Evolutionary conservation across 2,888 invertebrate species (phyloP).

Genomic region (Lagria hirta): DNA sequence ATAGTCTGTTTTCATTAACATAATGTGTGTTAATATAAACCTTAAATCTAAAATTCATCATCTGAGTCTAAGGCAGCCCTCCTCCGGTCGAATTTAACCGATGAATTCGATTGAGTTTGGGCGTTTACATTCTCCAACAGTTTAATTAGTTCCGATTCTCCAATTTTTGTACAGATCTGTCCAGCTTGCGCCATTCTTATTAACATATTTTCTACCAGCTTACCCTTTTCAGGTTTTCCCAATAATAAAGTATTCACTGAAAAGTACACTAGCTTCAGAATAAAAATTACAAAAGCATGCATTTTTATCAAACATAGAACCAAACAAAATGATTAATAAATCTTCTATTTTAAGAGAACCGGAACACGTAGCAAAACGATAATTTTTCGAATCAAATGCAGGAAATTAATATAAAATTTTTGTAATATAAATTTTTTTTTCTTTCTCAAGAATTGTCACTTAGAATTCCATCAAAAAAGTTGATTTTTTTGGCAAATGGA

Average conservation of each 20-base stretch:
- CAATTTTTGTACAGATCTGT: constrained; percentile 80
- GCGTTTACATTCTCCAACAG: constrained; percentile 84
- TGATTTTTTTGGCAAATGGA: too few species aligned
- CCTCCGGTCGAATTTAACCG: constrained; percentile 89
- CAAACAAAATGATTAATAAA: too few species aligned
- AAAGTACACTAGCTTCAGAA: constrained; percentile 2
- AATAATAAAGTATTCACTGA: constrained; percentile 22
- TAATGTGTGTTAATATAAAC: too few species aligned
- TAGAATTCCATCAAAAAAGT: too few species aligned
- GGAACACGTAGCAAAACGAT: too few species aligned
- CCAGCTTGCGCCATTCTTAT: constrained; percentile 92
- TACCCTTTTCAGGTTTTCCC: constrained; percentile 82
- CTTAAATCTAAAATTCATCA: constrained; percentile 62
- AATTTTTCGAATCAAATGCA: constrained; percentile 1
- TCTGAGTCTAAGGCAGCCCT: constrained; percentile 86
- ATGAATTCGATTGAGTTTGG: constrained; percentile 73
- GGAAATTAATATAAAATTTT: constrained; percentile 1
- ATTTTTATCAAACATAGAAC: too few species aligned
- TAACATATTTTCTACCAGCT: constrained; percentile 92
- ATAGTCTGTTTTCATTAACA: constrained; percentile 11
- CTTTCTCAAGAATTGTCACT: too few species aligned
- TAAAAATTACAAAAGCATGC: neutral
- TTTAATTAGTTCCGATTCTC: constrained; percentile 82
- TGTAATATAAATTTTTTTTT: neutral
- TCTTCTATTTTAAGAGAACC: too few species aligned